These are phyloP conservation scores for Aspidiotus rigidus DNA, from an alignment of 2,888 invertebrate species.

Conservation along the genomic window DNA sequence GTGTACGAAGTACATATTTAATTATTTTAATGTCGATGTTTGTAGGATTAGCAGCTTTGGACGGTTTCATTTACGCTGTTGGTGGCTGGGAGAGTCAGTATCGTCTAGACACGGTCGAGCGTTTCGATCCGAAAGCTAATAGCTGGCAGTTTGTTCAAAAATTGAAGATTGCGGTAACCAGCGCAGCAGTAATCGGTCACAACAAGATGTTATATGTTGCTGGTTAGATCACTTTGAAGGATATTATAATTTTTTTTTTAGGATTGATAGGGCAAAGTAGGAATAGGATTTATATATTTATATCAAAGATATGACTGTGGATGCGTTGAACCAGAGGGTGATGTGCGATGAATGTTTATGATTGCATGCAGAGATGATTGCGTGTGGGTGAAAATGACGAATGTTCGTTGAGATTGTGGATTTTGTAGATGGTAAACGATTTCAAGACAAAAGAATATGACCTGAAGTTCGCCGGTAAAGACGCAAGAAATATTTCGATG, in stretches of 20 bases:
- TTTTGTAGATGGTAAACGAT: too few species aligned
- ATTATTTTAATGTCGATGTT: not conserved
- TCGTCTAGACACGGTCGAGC: slow-evolving; percentile 45
- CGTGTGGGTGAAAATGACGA: too few species aligned
- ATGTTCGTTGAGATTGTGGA: too few species aligned
- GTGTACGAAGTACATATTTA: not conserved
- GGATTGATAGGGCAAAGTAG: too few species aligned
- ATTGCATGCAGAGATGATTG: too few species aligned
- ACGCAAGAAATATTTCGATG: too few species aligned
- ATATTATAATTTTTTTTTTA: not conserved
- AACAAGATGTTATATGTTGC: slow-evolving; percentile 46
- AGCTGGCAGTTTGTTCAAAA: slow-evolving; percentile 45
- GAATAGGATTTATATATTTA: too few species aligned
- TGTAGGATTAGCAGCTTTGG: slow-evolving; percentile 46
- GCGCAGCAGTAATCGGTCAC: slow-evolving; percentile 46
- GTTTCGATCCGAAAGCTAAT: slow-evolving; percentile 46
- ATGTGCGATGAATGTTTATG: too few species aligned
- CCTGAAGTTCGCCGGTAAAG: too few species aligned
- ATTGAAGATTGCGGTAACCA: slow-evolving; percentile 46
- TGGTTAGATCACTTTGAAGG: slow-evolving; percentile 40
- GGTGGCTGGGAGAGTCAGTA: slow-evolving; percentile 47
- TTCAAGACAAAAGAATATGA: too few species aligned
- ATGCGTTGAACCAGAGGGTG: not conserved
- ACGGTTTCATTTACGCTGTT: slow-evolving; percentile 47
- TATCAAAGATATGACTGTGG: too few species aligned